phyloP scores from a whole-genome alignment of 2,113 vertebrate genomes.

The Mesembrinibis cayennensis region DNA sequence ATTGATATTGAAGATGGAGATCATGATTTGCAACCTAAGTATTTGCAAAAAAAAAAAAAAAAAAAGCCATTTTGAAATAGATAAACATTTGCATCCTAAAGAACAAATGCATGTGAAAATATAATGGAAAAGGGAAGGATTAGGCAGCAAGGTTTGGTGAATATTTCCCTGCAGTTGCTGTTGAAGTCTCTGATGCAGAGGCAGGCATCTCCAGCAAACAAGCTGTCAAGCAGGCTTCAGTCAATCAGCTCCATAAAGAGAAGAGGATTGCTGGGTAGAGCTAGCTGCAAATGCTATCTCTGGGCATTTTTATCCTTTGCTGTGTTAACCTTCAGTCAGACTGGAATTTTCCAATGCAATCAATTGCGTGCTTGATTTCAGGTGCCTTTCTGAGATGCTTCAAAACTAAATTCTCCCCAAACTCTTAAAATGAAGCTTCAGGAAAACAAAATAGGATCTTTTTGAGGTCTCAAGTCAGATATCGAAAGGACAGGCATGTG shows the following conservation, averaged over 20 bases:
- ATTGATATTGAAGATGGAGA: background rate
- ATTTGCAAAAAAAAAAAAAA: background rate
- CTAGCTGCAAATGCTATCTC: background rate
- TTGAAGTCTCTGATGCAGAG: background rate
- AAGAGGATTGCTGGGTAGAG: background rate
- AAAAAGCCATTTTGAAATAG: background rate
- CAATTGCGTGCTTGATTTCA: background rate
- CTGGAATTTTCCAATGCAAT: conserved; percentile 8
- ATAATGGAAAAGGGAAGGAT: background rate
- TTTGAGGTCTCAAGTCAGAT: background rate
- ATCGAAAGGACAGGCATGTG: background rate
- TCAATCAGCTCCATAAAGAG: background rate
- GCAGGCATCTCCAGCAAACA: conserved; percentile 38
- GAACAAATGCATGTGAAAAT: background rate
- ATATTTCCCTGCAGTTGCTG: background rate
- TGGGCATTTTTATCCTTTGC: background rate
- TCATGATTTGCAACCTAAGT: background rate
- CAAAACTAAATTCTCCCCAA: background rate
- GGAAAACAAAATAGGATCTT: background rate
- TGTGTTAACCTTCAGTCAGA: background rate
- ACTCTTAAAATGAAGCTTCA: background rate
- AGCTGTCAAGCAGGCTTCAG: conserved; percentile 40
- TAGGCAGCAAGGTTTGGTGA: background rate
- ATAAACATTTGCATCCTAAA: background rate
- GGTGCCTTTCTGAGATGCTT: background rate